Base-by-base conservation (phyloP, 2,888 invertebrate species). In the Unio delphinus region DNA sequence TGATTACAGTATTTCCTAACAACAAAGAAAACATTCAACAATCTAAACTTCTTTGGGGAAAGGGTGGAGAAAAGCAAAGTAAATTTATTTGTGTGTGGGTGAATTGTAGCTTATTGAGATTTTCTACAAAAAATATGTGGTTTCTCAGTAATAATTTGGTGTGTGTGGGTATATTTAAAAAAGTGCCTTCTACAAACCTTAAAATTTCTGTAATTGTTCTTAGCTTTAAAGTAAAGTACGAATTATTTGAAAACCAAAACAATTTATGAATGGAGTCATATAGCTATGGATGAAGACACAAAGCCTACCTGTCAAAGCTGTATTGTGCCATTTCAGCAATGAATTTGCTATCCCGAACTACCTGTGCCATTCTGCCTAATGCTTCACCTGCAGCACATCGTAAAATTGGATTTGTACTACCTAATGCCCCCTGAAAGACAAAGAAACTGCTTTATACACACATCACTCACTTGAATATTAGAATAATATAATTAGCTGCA, bases 351-450 rank as follows among this genome's bases (percentile, higher is more conserved):
- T 96, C 96, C 1, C 94, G 94, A 17, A 96, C 94, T 1, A 96
- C 95, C 90, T 97, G 96, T 0, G 96, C 96, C 89, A 99, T 93
- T 20, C 99, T 93, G 0, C 99, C 99, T 28, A 98, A 93, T 45
- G 97, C 96, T 86, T 99, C 98, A 0, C 96, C 98, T 0, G 97
- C 96, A 0, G 98, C 96, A 89, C 98, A 98, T 23, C 99, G 93
- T 57, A 99, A 92, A 67, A 92, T 90, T 8, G 91, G 91, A 84
- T 91, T 92, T 65, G 90, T 79, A 75, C 89, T 89, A 63, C 90
- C 89, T 76, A 92, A 81, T 4, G 91, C 91, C 69, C 90, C 90
- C 90, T 91, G 78, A 30, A 78, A 63, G 58, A 65, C 17, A 54
- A 61, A 34, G 45, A 56, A 30, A 30, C 4, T 59, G 59, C 17